A percentile compares a stretch with the other conserved stretches of the same genome.
phyloP scores from a whole-genome alignment of 2,888 invertebrate species.

The Nephrotoma appendiculata region DNA sequence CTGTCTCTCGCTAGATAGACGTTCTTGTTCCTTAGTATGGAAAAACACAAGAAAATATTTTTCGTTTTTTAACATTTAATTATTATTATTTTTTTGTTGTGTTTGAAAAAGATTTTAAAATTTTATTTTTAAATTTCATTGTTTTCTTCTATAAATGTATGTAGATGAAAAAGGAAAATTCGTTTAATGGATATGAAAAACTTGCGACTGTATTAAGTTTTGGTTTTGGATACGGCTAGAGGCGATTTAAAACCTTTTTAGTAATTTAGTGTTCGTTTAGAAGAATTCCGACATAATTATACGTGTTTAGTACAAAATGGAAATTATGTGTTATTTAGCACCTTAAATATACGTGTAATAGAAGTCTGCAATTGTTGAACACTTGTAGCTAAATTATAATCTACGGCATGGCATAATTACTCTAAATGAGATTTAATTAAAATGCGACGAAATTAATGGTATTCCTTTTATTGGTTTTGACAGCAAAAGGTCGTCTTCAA shows the following conservation, averaged over 20 bases:
- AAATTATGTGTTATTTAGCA: too few relatives aligned
- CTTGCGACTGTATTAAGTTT: neutral
- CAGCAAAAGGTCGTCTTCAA: too few relatives aligned
- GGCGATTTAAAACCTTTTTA: neutral
- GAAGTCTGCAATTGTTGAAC: too few relatives aligned
- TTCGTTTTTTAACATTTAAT: neutral
- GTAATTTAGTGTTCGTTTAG: neutral
- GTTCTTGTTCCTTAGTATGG: neutral
- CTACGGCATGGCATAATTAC: too few relatives aligned
- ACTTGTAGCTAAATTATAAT: too few relatives aligned
- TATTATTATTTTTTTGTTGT: neutral
- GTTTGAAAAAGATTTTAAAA: neutral
- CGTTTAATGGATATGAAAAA: neutral
- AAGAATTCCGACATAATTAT: too few relatives aligned
- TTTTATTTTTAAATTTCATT: neutral
- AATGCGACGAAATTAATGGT: too few relatives aligned
- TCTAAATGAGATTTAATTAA: too few relatives aligned
- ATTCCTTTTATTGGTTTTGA: too few relatives aligned
- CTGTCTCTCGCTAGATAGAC: neutral
- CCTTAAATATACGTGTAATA: too few relatives aligned
- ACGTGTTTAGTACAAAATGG: too few relatives aligned
- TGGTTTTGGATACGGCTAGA: neutral
- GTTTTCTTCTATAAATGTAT: neutral
- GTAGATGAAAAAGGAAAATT: neutral
- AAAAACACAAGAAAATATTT: neutral